Conservation (phyloP, 2,797 vertebrate species). For the Pipistrellus kuhlii region DNA sequence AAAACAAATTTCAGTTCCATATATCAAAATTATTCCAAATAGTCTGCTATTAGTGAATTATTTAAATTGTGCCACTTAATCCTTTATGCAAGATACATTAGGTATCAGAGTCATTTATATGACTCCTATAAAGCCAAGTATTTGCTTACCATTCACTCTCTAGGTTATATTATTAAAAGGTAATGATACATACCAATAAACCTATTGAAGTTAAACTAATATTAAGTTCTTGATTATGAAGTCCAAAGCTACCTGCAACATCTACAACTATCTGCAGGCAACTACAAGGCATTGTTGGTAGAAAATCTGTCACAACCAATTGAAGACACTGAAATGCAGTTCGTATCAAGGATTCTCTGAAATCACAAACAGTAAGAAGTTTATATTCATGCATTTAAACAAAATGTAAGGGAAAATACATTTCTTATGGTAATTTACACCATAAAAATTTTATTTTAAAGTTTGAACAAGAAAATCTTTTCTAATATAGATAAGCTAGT, state of each 20-base stretch:
- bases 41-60: constrained; percentile 24
- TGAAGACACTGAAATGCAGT: constrained; percentile 99
- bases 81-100: background rate
- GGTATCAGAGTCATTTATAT: constrained; percentile 34
- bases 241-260: constrained; percentile 98
- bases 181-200: constrained; percentile 91
- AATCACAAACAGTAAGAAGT: constrained; percentile 61
- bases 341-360: constrained; percentile 96
- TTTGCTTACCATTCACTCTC: constrained; percentile 15
- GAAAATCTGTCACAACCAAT: constrained; percentile 99
- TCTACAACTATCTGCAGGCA: constrained; percentile 99
- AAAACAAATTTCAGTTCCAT: constrained; percentile 7
- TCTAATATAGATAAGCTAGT: background rate
- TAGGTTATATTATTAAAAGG: constrained; percentile 38
- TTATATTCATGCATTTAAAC: background rate
- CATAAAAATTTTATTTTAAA: constrained; percentile 37
- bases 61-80: background rate
- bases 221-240: constrained; percentile 99
- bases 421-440: background rate
- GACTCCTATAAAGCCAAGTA: background rate
- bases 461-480: constrained; percentile 20
- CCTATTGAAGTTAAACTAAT: constrained; percentile 99
- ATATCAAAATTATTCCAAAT: constrained; percentile 34
- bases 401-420: background rate
- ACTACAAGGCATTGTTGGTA: constrained; percentile 98